Evolutionary conservation across 2,888 invertebrate species (phyloP).

Genomic region (Microplitis manilae): DNA sequence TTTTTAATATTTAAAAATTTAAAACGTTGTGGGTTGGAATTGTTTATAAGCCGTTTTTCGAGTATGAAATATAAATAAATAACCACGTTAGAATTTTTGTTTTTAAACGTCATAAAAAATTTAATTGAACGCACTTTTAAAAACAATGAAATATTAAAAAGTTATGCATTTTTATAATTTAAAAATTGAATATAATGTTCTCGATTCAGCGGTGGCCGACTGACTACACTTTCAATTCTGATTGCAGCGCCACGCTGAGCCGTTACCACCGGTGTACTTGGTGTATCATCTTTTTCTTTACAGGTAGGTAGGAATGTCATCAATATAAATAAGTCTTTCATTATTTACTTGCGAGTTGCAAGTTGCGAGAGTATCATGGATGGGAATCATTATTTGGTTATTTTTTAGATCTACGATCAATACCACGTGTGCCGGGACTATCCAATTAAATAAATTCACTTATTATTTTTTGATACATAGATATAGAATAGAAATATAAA

Average conservation of each 20-base stretch:
- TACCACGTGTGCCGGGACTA: not conserved
- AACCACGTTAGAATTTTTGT: no score
- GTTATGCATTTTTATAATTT: not conserved
- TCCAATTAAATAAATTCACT: not conserved
- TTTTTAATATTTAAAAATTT: not conserved
- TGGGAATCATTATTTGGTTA: not conserved
- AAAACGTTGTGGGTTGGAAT: no score
- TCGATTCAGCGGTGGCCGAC: constrained; percentile 61
- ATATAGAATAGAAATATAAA: no score
- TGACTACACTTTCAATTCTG: constrained; percentile 49
- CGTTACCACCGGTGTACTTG: constrained; percentile 43
- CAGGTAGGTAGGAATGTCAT: constrained; percentile 37
- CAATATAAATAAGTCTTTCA: not conserved
- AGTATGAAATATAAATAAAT: not conserved
- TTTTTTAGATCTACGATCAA: not conserved
- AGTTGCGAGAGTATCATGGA: not conserved
- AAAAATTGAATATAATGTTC: constrained; percentile 44
- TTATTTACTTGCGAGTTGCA: not conserved
- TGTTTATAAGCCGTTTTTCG: no score
- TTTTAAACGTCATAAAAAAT: no score
- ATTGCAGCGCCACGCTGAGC: constrained; percentile 61
- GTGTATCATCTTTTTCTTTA: constrained; percentile 31
- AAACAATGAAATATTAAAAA: not conserved
- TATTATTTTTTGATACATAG: no score
- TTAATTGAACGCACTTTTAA: no score